Percentiles rank a stretch among this genome's conserved stretches.
phyloP scores from a whole-genome alignment of 2,888 invertebrate genomes.

The Agriopis leucophaearia region DNA sequence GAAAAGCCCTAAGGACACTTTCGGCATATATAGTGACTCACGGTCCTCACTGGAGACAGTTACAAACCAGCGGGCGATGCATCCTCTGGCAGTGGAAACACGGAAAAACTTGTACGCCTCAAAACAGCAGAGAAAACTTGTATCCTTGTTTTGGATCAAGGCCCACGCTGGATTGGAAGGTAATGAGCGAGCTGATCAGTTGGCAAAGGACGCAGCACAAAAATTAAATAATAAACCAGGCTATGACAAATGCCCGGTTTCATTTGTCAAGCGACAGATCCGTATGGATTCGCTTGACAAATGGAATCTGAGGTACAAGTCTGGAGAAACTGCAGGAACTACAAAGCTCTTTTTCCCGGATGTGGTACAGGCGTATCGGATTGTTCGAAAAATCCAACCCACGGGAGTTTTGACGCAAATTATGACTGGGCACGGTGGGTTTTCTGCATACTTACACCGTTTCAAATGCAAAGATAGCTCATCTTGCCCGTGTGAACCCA shows the following conservation, averaged over 20 bases:
- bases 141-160: constrained; percentile 1
- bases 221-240: not conserved
- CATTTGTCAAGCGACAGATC: no score
- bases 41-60: not conserved
- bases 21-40: not conserved
- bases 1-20: not conserved
- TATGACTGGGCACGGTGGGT: no score
- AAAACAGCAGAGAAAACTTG: not conserved
- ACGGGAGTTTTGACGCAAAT: no score
- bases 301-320: no score
- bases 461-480: no score
- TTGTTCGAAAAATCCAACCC: no score
- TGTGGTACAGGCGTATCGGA: no score
- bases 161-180: not conserved
- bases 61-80: not conserved
- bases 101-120: not conserved
- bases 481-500: no score
- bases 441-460: no score
- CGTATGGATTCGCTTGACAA: no score
- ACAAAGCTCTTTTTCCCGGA: no score
- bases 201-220: not conserved
- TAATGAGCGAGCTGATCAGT: not conserved
- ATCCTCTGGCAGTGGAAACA: not conserved
- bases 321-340: no score
- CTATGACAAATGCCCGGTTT: not conserved